Evolutionary conservation across 2,888 invertebrate species (phyloP).

Genomic region (Xylota segnis): DNA sequence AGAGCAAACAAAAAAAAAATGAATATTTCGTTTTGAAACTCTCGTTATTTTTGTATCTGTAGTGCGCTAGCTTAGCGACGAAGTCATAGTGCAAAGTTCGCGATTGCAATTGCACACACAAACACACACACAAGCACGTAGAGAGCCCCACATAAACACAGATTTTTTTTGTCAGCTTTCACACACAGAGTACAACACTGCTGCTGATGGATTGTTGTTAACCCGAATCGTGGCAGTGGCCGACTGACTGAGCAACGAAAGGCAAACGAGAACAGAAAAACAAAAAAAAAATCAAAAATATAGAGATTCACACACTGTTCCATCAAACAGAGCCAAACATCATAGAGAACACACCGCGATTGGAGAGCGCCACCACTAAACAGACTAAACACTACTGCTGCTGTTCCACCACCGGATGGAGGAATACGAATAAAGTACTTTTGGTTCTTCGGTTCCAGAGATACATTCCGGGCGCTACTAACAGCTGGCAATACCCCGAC

Average conservation of each 20-base stretch:
- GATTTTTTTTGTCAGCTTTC: neutral
- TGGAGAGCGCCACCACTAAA: constrained; percentile 56
- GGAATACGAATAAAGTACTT: constrained; percentile 68
- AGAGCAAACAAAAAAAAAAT: neutral
- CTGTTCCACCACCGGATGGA: constrained; percentile 63
- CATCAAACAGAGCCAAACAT: constrained; percentile 39
- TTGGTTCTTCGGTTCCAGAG: constrained; percentile 65
- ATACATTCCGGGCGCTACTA: constrained; percentile 60
- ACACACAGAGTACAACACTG: neutral
- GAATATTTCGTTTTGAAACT: neutral
- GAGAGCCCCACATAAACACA: neutral
- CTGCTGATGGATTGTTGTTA: constrained; percentile 54
- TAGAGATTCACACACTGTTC: constrained; percentile 39
- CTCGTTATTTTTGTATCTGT: neutral
- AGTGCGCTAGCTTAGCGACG: constrained; percentile 2
- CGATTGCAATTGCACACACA: constrained; percentile 20
- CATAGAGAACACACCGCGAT: constrained; percentile 42
- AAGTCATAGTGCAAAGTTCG: constrained; percentile 69
- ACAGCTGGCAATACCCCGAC: constrained; percentile 70
- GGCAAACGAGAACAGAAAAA: too few relatives aligned
- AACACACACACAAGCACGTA: neutral
- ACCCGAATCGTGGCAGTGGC: constrained; percentile 53
- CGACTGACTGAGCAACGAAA: constrained; percentile 59
- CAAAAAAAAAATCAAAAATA: neutral
- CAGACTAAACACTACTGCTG: constrained; percentile 54